phyloP scores from a whole-genome alignment of 2,888 invertebrate species.

The Cheilosia variabilis region DNA sequence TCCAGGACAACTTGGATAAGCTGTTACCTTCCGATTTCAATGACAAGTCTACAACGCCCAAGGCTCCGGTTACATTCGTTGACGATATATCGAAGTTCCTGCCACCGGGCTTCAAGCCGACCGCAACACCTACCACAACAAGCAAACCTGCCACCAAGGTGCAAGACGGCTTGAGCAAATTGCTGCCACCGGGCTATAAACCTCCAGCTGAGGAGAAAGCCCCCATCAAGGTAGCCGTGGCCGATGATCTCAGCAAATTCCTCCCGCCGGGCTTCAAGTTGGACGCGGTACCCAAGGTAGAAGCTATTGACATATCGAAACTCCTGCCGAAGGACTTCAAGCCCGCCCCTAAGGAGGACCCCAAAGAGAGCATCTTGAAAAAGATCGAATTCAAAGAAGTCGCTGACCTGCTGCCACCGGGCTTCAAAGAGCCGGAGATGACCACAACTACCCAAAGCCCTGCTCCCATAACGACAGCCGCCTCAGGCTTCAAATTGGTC shows the following conservation, averaged over 20 bases:
- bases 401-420: slow-evolving; percentile 85
- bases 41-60: slow-evolving; percentile 83
- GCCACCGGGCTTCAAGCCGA: slow-evolving; percentile 86
- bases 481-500: slow-evolving; percentile 87
- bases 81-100: slow-evolving; percentile 87
- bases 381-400: slow-evolving; percentile 83
- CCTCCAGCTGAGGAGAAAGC: slow-evolving; percentile 75
- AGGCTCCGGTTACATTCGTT: slow-evolving; percentile 83
- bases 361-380: slow-evolving; percentile 76
- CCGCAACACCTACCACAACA: slow-evolving; percentile 79
- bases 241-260: slow-evolving; percentile 87
- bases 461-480: slow-evolving; percentile 83
- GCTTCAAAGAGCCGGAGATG: slow-evolving; percentile 82
- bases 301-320: slow-evolving; percentile 84
- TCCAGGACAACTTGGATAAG: slow-evolving; percentile 81
- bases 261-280: slow-evolving; percentile 86
- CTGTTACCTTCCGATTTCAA: slow-evolving; percentile 86
- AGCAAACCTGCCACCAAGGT: slow-evolving; percentile 81
- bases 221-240: slow-evolving; percentile 81
- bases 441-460: slow-evolving; percentile 74
- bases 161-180: slow-evolving; percentile 86
- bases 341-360: slow-evolving; percentile 72
- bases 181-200: slow-evolving; percentile 89
- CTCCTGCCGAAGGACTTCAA: slow-evolving; percentile 88
- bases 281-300: slow-evolving; percentile 77